A percentile compares a stretch with the other conserved stretches of the same genome.
These are phyloP conservation scores for Botia almorhae DNA, from an alignment of 2,797 vertebrate species.

Conservation along the genomic window DNA sequence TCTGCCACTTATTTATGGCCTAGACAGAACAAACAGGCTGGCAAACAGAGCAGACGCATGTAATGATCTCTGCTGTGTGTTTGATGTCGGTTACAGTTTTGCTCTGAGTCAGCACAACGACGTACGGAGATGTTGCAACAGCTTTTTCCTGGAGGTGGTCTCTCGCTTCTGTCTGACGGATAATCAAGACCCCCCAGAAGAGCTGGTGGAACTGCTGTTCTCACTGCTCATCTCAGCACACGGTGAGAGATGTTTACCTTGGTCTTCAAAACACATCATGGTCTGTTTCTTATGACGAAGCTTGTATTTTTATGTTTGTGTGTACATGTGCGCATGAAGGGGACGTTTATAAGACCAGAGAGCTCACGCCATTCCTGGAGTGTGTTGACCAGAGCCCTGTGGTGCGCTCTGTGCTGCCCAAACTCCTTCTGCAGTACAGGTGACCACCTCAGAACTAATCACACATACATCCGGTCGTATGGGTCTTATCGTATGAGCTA, in stretches of 20 bases:
- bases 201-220: slow-evolving; percentile 77
- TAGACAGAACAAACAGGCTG: no score
- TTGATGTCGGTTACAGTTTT: slow-evolving; percentile 58
- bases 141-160: slow-evolving; percentile 82
- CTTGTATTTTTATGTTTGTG: background rate
- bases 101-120: slow-evolving; percentile 64
- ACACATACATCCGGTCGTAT: background rate
- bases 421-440: slow-evolving; percentile 81
- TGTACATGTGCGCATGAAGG: slow-evolving; percentile 61
- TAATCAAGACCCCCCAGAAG: slow-evolving; percentile 63
- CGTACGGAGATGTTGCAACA: slow-evolving; percentile 70
- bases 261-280: background rate
- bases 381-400: slow-evolving; percentile 79
- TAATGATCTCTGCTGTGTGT: background rate
- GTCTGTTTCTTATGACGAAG: background rate
- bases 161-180: slow-evolving; percentile 77
- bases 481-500: background rate
- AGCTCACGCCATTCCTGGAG: slow-evolving; percentile 78
- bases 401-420: slow-evolving; percentile 78
- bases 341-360: slow-evolving; percentile 73
- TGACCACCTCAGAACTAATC: slow-evolving; percentile 44
- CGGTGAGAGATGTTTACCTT: slow-evolving; percentile 61
- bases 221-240: slow-evolving; percentile 75
- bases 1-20: background rate
- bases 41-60: no score